Conservation (phyloP, 92 coral and sea anemone genomes). For the Montipora capitata region DNA sequence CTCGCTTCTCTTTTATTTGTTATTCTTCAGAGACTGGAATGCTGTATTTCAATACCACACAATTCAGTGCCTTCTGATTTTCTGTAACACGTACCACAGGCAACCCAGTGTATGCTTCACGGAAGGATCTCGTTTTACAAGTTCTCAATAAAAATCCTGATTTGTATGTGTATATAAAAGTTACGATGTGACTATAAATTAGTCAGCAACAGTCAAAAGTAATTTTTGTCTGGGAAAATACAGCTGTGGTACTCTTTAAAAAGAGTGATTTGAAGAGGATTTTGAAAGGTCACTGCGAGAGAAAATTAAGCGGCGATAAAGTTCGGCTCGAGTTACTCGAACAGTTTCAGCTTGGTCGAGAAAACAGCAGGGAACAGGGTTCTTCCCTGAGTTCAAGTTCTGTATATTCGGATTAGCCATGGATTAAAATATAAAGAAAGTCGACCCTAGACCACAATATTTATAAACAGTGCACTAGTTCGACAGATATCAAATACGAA, state of each 20-base stretch:
- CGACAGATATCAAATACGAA: neutral
- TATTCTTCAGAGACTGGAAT: no score
- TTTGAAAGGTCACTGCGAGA: conserved; percentile 86
- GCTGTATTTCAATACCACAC: no score
- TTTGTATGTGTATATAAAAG: no score
- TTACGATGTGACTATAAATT: no score
- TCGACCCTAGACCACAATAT: neutral
- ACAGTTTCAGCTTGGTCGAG: conserved; percentile 65
- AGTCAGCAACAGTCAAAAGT: no score
- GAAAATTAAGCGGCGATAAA: conserved; percentile 88
- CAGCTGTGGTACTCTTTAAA: neutral
- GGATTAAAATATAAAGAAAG: neutral
- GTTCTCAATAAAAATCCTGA: no score
- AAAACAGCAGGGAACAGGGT: conserved; percentile 17
- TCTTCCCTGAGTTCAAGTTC: conserved; percentile 39
- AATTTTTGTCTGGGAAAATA: no score
- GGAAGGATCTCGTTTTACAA: no score
- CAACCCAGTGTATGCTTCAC: no score
- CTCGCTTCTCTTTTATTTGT: no score
- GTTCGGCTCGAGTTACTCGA: conserved; percentile 90
- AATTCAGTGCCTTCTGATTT: no score
- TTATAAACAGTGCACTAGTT: neutral
- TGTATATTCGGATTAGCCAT: conserved; percentile 33
- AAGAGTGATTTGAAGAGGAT: conserved; percentile 88
- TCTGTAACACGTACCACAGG: no score